A percentile compares a stretch with the other conserved stretches of the same genome.
These are phyloP conservation scores for Condylura cristata DNA, from an alignment of 2,113 vertebrate species.

Conservation along the genomic window DNA sequence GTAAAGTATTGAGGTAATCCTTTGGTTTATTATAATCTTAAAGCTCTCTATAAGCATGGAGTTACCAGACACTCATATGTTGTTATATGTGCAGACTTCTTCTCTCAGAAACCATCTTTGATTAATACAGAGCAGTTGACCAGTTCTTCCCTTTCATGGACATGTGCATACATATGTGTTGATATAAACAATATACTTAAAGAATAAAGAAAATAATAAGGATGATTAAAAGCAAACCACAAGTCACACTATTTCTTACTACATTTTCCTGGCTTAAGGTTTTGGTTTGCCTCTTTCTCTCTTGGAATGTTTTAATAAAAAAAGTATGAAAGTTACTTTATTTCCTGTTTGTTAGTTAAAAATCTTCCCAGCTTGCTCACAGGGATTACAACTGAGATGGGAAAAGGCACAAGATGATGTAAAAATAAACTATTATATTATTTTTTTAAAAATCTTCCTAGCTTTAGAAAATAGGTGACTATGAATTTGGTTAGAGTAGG, in stretches of 20 bases:
- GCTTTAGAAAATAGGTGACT: neutral
- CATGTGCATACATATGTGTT: neutral
- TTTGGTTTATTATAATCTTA: conserved; percentile 9
- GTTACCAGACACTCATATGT: neutral
- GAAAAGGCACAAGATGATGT: no score
- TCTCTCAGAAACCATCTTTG: neutral
- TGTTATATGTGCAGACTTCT: neutral
- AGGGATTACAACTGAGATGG: no score
- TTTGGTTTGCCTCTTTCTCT: neutral
- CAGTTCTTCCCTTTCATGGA: neutral
- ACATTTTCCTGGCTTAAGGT: conserved; percentile 9
- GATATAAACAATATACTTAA: neutral
- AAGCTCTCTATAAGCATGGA: conserved; percentile 11
- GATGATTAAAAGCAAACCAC: conserved; percentile 1
- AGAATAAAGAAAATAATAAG: conserved; percentile 32
- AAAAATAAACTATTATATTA: no score
- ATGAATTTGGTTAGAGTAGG: conserved; percentile 17
- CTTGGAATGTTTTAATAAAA: conserved; percentile 34
- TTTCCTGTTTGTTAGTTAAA: neutral
- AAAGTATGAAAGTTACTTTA: neutral
- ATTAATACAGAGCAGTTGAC: neutral
- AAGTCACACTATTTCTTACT: neutral
- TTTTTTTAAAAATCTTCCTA: neutral
- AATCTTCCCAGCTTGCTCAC: neutral
- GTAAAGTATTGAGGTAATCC: neutral